A percentile compares a stretch with the other conserved stretches of the same genome.
Evolutionary conservation across 2,797 vertebrate genomes (phyloP).

Genomic region (Halcyon leucocephala): DNA sequence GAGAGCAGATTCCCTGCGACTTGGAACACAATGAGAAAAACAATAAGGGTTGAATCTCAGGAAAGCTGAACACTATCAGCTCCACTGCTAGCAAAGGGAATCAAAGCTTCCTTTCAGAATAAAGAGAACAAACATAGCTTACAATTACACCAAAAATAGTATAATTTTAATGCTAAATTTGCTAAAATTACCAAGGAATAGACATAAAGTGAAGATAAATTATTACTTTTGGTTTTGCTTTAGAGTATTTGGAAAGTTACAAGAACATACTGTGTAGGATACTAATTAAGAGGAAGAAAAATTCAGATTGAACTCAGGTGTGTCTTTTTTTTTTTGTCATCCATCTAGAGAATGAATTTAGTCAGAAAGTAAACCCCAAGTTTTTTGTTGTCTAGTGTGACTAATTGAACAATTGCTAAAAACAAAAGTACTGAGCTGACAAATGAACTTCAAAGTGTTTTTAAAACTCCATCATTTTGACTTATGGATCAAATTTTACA

Average conservation of each 20-base stretch:
- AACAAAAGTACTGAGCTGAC: neutral
- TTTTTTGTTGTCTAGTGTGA: neutral
- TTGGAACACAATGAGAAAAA: neutral
- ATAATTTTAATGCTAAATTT: neutral
- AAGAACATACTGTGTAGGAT: neutral
- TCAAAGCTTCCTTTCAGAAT: neutral
- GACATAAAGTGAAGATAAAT: neutral
- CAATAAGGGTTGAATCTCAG: neutral
- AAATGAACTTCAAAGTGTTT: neutral
- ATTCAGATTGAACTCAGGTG: neutral
- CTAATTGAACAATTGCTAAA: neutral
- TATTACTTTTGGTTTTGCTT: neutral
- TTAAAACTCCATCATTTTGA: neutral
- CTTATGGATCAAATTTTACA: neutral
- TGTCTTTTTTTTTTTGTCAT: neutral
- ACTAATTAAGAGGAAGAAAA: neutral
- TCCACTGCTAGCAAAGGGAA: neutral
- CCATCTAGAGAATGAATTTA: neutral
- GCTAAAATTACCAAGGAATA: neutral
- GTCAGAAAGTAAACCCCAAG: neutral
- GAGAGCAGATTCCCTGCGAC: neutral
- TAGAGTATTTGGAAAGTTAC: neutral
- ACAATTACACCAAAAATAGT: neutral
- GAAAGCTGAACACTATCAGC: neutral
- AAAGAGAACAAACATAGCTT: neutral